Percentiles rank a stretch among this genome's conserved stretches.
phyloP scores from a whole-genome alignment of 2,113 vertebrate species.

The Oenanthe melanoleuca region DNA sequence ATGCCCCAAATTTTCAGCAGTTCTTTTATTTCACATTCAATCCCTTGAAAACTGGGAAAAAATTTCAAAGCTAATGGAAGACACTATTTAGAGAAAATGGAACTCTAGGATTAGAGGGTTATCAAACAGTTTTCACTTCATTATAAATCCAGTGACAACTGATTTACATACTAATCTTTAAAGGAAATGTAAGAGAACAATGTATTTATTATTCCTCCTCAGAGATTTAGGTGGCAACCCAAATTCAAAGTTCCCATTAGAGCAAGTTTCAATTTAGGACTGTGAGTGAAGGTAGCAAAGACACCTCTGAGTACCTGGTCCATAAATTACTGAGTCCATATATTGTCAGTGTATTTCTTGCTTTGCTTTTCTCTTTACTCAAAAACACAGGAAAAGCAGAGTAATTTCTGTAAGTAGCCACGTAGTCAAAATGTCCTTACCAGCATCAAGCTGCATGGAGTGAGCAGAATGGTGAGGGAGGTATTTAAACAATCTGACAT shows the following conservation, averaged over 20 bases:
- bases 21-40: neutral
- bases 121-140: neutral
- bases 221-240: neutral
- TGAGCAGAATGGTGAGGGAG: slow-evolving; percentile 89
- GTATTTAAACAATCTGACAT: slow-evolving; percentile 91
- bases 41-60: neutral
- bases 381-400: neutral
- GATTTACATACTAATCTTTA: neutral
- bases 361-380: neutral
- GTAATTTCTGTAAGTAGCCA: neutral
- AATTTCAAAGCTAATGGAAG: neutral
- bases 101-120: neutral
- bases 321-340: neutral
- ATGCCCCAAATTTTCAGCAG: neutral
- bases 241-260: neutral
- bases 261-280: neutral
- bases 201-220: neutral
- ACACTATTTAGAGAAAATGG: neutral
- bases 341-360: neutral
- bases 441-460: slow-evolving; percentile 87
- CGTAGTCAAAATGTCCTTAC: slow-evolving; percentile 67
- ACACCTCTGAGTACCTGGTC: neutral
- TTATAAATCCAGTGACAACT: neutral
- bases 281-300: neutral
- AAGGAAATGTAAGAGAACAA: neutral